phyloP scores from a whole-genome alignment of 2,888 invertebrate species.

The Ophion costatus region DNA sequence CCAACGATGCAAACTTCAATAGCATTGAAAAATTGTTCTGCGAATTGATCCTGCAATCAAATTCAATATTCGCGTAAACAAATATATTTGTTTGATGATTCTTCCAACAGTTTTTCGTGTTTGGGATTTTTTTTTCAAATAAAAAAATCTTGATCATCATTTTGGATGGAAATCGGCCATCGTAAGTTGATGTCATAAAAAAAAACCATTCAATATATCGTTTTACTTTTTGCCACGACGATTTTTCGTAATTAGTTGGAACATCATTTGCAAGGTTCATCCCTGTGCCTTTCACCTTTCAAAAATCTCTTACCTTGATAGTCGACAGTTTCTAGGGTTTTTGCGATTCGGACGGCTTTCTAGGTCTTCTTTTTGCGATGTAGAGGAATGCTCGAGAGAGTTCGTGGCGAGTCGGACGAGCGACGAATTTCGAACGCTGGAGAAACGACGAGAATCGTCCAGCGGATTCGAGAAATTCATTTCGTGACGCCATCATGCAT shows the following conservation, averaged over 20 bases:
- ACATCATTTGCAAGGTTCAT: neutral
- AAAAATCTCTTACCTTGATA: neutral
- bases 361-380: neutral
- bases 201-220: neutral
- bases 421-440: conserved; percentile 27
- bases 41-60: too few species aligned
- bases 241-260: neutral
- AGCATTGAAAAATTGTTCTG: too few species aligned
- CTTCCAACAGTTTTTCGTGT: neutral
- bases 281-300: neutral
- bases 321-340: neutral
- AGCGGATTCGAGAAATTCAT: conserved; percentile 59
- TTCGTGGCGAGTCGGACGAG: conserved; percentile 6
- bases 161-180: neutral
- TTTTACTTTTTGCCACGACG: neutral
- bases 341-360: neutral
- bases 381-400: conserved; percentile 11
- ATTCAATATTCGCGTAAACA: too few species aligned
- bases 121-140: neutral
- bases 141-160: neutral
- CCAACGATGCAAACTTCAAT: too few species aligned
- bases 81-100: neutral
- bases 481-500: conserved; percentile 58
- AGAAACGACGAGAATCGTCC: conserved; percentile 47
- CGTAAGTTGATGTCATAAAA: neutral